Evolutionary conservation across 1,140 invertebrate species (phyloP).

Genomic region (Helicoverpa zea): DNA sequence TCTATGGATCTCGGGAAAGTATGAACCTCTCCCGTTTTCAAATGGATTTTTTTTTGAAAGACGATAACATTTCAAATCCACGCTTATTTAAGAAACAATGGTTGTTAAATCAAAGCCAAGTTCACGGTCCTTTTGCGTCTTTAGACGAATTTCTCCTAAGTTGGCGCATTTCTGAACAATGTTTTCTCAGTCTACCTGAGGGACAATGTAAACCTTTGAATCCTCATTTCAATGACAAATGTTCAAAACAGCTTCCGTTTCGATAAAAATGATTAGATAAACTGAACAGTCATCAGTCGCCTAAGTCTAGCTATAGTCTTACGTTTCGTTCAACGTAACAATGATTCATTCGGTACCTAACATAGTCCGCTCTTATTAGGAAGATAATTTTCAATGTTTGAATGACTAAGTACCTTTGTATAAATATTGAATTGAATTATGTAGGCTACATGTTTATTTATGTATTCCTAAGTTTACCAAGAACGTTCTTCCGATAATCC

Average conservation of each 20-base stretch:
- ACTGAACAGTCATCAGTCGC: slow-evolving; percentile 5
- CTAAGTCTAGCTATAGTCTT: background rate
- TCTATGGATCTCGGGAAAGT: too few species aligned
- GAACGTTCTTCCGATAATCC: too few species aligned
- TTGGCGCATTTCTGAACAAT: background rate
- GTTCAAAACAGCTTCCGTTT: slow-evolving; percentile 38
- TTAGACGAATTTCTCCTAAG: background rate
- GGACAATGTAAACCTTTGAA: background rate
- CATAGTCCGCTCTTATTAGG: background rate
- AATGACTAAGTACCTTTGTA: background rate
- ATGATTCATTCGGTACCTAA: slow-evolving; percentile 22
- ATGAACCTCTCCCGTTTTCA: too few species aligned
- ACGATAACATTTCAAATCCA: too few species aligned
- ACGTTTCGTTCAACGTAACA: slow-evolving; percentile 20
- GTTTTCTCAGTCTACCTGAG: background rate
- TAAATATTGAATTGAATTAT: background rate
- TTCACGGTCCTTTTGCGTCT: background rate
- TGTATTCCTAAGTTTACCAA: too few species aligned
- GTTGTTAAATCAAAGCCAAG: too few species aligned
- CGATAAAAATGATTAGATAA: slow-evolving; percentile 31
- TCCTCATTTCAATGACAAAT: slow-evolving; percentile 1
- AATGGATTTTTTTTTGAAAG: too few species aligned
- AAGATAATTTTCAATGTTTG: background rate
- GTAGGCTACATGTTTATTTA: background rate
- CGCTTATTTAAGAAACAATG: too few species aligned